Evolutionary conservation across 2,888 invertebrate genomes (phyloP).

Genomic region (Phaonia tiefii): DNA sequence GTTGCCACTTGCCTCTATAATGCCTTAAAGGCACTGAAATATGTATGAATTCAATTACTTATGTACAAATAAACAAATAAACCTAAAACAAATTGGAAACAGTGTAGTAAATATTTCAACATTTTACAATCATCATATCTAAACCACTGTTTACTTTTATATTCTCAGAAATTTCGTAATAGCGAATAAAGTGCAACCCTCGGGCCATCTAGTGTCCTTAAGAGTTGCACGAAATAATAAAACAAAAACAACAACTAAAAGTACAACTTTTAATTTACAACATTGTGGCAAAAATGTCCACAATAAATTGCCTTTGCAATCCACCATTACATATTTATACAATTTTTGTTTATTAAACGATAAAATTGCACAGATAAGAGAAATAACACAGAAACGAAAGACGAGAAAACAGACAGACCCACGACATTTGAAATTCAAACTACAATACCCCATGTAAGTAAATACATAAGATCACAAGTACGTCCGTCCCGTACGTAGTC

Average conservation of each 20-base stretch:
- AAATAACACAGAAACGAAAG: constrained; percentile 20
- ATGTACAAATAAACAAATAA: too few relatives aligned
- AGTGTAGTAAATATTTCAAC: too few relatives aligned
- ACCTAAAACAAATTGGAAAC: too few relatives aligned
- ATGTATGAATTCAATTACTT: too few relatives aligned
- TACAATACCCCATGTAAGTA: background rate
- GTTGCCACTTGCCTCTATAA: too few relatives aligned
- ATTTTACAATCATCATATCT: too few relatives aligned
- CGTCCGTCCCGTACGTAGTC: background rate
- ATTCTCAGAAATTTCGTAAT: too few relatives aligned
- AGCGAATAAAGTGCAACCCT: too few relatives aligned
- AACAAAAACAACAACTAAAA: background rate
- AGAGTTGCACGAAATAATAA: background rate
- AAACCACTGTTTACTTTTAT: too few relatives aligned
- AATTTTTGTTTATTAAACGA: constrained; percentile 64
- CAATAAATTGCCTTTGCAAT: constrained; percentile 63
- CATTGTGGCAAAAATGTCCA: background rate
- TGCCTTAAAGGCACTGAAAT: too few relatives aligned
- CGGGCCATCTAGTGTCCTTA: background rate
- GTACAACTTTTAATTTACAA: constrained; percentile 13
- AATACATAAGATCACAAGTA: constrained; percentile 34
- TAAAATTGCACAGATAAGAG: constrained; percentile 64
- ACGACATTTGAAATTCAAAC: constrained; percentile 29
- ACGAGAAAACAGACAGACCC: constrained; percentile 7
- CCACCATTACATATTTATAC: constrained; percentile 60